Evolutionary conservation across 2,113 vertebrate genomes (phyloP), one percentile per base, ranked within the genome.

Genomic region (Daphoenositta chrysoptera): DNA sequence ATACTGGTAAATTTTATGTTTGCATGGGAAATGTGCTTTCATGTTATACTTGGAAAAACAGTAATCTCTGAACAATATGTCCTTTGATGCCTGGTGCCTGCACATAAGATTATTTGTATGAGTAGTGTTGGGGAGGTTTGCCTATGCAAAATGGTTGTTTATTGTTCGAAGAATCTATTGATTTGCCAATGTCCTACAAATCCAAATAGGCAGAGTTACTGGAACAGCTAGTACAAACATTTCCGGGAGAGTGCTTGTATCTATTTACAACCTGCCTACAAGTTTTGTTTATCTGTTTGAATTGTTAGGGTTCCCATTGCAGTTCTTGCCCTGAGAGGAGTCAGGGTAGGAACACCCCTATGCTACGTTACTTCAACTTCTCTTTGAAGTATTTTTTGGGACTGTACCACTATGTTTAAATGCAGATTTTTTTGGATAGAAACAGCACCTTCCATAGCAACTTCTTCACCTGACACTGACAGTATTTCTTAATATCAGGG

Each of bases 351-450:
- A 86, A 79, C 7, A 61, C 2, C 23, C 13, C 11, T 60, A 7
- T 31, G 28, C 21, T 45, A 26, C 54, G 16, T 73, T 64, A 77
- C 37, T 53, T 77, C n/a, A 78, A 26, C 24, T 45, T 61, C 45
- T 20, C 33, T 61, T 77, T 65, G 21, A 86, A 57, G 16, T 30
- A 10, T 54, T 72, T 71, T 42, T n/a, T 37, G 42, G 24, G 35
- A 56, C 39, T 24, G 13, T 35, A 45, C 16, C 48, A 20, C 7
- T 57, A 14, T 53, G 40, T 19, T 76, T 80, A 60, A 85, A n/a
- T 27, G 35, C 17, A 17, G 4, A 9, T 0, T 0, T 19, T 51
- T 72, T 72, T 39, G 2, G 35, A 58, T 3, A 45, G 42, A 65
- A 82, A 94, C 23, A 66, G 13, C 13, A 48, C 42, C n/a, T 76